These are phyloP conservation scores for Onychomys leucogaster DNA, from an alignment of 2,797 vertebrate species.

Conservation along the genomic window DNA sequence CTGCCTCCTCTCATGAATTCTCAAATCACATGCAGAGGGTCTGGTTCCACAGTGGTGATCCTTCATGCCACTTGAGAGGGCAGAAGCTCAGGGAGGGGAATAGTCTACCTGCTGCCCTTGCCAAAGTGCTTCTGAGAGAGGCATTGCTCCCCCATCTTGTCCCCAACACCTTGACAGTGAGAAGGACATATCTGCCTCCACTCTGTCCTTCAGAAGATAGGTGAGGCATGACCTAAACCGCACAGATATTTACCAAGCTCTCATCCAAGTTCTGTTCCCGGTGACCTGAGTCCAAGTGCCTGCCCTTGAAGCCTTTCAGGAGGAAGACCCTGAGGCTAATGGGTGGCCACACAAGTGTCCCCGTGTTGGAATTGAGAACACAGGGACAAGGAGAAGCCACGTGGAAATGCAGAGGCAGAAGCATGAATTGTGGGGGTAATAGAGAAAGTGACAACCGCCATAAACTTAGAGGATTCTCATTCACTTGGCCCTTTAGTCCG, in stretches of 20 bases:
- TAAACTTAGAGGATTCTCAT: conserved; percentile 28
- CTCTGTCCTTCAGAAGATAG: not conserved
- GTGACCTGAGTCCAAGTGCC: not conserved
- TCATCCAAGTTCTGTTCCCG: not conserved
- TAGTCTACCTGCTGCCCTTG: not conserved
- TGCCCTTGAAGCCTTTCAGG: not conserved
- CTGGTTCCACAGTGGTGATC: not conserved
- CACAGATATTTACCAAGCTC: not conserved
- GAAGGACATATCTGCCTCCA: accelerated
- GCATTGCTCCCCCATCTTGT: accelerated
- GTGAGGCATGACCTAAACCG: not conserved
- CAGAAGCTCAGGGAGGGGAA: not conserved
- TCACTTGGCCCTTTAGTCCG: conserved; percentile 2
- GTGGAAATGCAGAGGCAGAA: not conserved
- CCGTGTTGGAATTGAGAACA: not conserved
- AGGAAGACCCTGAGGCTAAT: not conserved
- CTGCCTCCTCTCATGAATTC: not conserved
- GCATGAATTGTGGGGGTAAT: not conserved
- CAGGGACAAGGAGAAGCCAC: not conserved
- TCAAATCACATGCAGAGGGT: not conserved
- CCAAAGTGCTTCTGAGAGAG: not conserved
- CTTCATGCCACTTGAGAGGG: not conserved
- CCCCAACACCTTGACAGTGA: not conserved
- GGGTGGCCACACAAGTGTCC: not conserved
- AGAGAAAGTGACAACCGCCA: conserved; percentile 28